phyloP scores from a whole-genome alignment of 2,797 vertebrate genomes.

The Sternotherus odoratus region DNA sequence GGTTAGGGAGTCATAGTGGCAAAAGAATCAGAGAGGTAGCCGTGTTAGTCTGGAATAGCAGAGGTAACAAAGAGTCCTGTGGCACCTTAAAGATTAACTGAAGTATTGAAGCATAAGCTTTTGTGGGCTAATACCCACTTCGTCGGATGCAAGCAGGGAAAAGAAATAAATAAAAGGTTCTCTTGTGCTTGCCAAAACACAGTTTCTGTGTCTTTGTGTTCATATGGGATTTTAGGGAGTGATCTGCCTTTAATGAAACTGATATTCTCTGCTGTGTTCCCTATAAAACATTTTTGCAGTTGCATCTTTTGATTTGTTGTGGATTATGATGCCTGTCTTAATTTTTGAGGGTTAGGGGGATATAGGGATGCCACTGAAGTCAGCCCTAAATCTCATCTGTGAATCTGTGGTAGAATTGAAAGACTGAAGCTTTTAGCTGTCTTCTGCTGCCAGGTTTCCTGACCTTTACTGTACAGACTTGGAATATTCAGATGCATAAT shows the following conservation, averaged over 20 bases:
- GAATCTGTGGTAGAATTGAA: not conserved
- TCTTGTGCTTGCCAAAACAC: not conserved
- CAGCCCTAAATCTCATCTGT: not conserved
- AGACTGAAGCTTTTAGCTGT: not conserved
- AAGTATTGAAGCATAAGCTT: no score
- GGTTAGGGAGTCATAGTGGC: not conserved
- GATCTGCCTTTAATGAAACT: not conserved
- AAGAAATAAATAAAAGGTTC: not conserved
- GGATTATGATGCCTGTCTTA: not conserved
- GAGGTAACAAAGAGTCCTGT: no score
- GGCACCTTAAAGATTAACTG: no score
- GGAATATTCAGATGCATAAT: fast-evolving
- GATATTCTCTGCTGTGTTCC: not conserved
- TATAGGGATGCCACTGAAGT: conserved; percentile 1
- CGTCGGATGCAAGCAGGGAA: no score
- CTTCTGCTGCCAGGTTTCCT: not conserved
- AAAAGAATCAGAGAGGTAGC: no score
- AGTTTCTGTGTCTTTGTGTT: not conserved
- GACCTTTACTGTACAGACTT: conserved; percentile 12
- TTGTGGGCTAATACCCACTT: no score
- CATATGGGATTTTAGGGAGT: not conserved
- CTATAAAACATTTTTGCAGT: not conserved
- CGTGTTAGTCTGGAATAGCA: no score
- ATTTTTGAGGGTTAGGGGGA: not conserved
- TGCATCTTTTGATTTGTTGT: conserved; percentile 43